These are phyloP conservation scores for Pseudomyrmex flavicornis DNA, from an alignment of 1,140 invertebrate genomes.

Conservation along the genomic window DNA sequence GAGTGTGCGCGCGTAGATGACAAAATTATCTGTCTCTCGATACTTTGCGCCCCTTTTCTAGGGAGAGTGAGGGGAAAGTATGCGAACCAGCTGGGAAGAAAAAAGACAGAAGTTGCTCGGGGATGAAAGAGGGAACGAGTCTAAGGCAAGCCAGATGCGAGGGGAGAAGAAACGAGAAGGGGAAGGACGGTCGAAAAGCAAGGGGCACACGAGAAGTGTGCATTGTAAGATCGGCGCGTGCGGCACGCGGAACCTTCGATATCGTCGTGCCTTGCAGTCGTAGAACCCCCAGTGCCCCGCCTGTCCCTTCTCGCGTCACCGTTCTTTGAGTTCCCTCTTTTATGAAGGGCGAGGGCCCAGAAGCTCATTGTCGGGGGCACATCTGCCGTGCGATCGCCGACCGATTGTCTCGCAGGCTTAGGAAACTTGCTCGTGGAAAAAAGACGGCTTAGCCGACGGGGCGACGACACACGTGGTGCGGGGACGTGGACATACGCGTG, in stretches of 20 bases:
- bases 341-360: constrained; percentile 79
- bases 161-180: constrained; percentile 44
- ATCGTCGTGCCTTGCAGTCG: constrained; percentile 60
- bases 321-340: constrained; percentile 81
- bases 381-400: constrained; percentile 83
- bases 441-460: constrained; percentile 79
- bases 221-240: constrained; percentile 85
- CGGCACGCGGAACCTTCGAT: constrained; percentile 81
- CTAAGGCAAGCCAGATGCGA: constrained; percentile 84
- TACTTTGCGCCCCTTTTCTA: constrained; percentile 36
- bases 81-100: constrained; percentile 66
- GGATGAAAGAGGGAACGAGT: constrained; percentile 68
- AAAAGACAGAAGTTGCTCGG: constrained; percentile 68
- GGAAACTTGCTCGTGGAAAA: constrained; percentile 80
- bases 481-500: constrained; percentile 53
- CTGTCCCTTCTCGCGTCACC: constrained; percentile 58
- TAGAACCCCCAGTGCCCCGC: constrained; percentile 68
- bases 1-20: constrained; percentile 44
- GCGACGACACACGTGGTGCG: constrained; percentile 55
- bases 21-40: constrained; percentile 63
- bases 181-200: constrained; percentile 67
- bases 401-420: constrained; percentile 84
- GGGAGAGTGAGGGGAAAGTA: constrained; percentile 37
- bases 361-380: constrained; percentile 83
- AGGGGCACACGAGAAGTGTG: constrained; percentile 82